Evolutionary conservation across 2,113 vertebrate species (phyloP).

Genomic region (Myrmophylax atrothorax): DNA sequence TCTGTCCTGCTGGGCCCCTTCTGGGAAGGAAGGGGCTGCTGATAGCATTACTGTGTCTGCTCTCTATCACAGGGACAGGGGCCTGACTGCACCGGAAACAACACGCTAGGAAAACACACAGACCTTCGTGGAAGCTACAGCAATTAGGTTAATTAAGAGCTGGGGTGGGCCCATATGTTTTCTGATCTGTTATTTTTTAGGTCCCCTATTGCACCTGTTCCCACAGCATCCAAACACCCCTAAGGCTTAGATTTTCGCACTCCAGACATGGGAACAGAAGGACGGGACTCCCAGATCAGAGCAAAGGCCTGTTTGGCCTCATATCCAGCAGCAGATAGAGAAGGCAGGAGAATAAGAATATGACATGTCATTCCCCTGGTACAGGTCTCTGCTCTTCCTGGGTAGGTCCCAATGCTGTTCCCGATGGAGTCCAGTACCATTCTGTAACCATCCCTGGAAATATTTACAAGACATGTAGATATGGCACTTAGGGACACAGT

Average conservation of each 20-base stretch:
- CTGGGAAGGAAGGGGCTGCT: neutral
- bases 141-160: conserved; percentile 59
- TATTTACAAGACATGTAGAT: neutral
- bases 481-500: neutral
- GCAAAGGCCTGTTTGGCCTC: neutral
- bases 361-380: neutral
- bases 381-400: neutral
- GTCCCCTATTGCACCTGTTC: conserved; percentile 25
- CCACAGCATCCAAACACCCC: neutral
- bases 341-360: neutral
- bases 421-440: neutral
- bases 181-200: conserved; percentile 36
- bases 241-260: neutral
- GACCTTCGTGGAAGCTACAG: neutral
- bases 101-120: neutral
- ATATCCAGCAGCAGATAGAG: neutral
- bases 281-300: neutral
- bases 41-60: neutral
- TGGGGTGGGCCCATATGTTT: conserved; percentile 47
- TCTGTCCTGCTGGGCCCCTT: neutral
- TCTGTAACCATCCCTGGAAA: neutral
- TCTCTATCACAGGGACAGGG: neutral
- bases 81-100: neutral
- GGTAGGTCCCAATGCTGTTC: neutral
- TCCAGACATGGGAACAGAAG: neutral